Conservation (phyloP, 2,888 invertebrate genomes). For the Dermolepida albohirtum region DNA sequence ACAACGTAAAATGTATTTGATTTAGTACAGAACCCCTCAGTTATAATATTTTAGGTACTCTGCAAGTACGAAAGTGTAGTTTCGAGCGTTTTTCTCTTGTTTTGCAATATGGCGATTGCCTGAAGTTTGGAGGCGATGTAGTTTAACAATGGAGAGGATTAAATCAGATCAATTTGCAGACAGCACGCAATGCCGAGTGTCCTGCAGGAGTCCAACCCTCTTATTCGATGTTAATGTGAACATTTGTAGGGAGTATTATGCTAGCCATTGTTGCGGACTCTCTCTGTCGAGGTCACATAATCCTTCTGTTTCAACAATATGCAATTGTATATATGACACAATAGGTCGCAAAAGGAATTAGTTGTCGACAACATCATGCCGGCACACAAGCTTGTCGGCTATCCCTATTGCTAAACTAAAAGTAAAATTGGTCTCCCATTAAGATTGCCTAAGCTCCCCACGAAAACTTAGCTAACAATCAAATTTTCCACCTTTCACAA, state of each 20-base stretch:
- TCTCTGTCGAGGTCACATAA: conserved; percentile 55
- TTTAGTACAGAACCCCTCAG: conserved; percentile 1
- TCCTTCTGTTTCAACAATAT: conserved; percentile 59
- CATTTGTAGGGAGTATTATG: conserved; percentile 59
- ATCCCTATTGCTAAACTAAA: too few species aligned
- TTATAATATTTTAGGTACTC: not conserved
- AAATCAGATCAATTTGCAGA: conserved; percentile 52
- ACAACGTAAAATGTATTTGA: conserved; percentile 1
- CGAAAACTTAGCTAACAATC: too few species aligned
- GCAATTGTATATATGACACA: conserved; percentile 58
- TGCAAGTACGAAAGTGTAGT: conserved; percentile 18
- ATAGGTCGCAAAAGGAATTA: conserved; percentile 54
- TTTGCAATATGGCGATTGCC: conserved; percentile 18
- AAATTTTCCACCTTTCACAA: too few species aligned
- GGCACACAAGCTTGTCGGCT: not conserved
- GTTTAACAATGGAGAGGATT: conserved; percentile 52
- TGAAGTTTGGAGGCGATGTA: conserved; percentile 18
- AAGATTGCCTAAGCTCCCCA: too few species aligned
- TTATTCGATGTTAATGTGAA: conserved; percentile 54
- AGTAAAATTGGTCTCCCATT: too few species aligned
- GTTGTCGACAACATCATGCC: not conserved
- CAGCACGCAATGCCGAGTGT: conserved; percentile 51
- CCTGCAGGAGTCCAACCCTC: conserved; percentile 52
- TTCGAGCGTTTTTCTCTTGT: conserved; percentile 23
- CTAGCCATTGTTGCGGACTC: conserved; percentile 56